Evolutionary conservation across 2,797 vertebrate species (phyloP).

Genomic region (Fringilla coelebs): DNA sequence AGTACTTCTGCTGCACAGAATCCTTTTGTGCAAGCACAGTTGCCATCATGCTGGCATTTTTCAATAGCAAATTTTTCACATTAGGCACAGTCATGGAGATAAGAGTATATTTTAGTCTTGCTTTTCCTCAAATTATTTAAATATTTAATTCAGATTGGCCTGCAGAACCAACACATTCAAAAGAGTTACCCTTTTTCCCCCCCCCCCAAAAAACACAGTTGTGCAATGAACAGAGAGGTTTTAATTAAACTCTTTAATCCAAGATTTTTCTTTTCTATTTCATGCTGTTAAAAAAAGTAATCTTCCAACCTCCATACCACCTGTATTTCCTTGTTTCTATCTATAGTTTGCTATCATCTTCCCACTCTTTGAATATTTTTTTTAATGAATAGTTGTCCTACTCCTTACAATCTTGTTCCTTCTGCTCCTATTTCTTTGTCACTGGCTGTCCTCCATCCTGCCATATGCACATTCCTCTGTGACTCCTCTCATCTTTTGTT

Average conservation of each 20-base stretch:
- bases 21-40: constrained; percentile 10
- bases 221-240: not conserved
- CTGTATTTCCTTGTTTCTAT: constrained; percentile 3
- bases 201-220: not conserved
- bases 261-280: not conserved
- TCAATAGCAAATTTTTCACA: constrained; percentile 44
- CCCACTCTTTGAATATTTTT: not conserved
- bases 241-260: not conserved
- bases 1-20: not conserved
- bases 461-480: not conserved
- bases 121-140: constrained; percentile 22
- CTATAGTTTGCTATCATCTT: not conserved
- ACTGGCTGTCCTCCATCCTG: not conserved
- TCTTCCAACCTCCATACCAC: not conserved
- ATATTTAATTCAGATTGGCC: not conserved
- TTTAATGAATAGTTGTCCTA: not conserved
- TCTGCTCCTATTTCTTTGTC: constrained; percentile 2
- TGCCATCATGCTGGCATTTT: constrained; percentile 33
- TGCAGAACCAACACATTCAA: not conserved
- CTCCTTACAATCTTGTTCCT: not conserved
- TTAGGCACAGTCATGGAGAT: constrained; percentile 52
- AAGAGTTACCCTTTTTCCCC: not conserved
- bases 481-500: not conserved
- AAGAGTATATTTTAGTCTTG: constrained; percentile 20
- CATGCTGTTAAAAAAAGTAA: not conserved